Evolutionary conservation across 2,113 vertebrate genomes (phyloP).

Genomic region (Daubentonia madagascariensis): DNA sequence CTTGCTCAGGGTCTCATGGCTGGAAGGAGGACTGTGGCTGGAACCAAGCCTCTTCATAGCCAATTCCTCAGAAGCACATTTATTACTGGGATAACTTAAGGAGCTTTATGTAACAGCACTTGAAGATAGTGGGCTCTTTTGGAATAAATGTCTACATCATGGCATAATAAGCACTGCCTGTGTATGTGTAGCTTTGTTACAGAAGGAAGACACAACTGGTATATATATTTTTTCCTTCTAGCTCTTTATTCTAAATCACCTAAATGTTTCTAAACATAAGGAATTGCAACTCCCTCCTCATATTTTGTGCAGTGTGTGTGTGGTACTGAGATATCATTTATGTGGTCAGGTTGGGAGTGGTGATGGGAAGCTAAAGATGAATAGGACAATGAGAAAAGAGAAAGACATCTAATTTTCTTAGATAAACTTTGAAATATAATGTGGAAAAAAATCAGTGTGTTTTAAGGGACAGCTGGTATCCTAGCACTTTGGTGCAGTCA

Average conservation of each 20-base stretch:
- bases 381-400: neutral
- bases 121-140: constrained; percentile 21
- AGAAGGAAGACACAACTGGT: constrained; percentile 28
- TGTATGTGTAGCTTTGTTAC: neutral
- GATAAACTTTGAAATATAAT: neutral
- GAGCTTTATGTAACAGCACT: neutral
- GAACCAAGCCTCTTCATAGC: neutral
- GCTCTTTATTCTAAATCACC: constrained; percentile 43
- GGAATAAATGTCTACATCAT: neutral
- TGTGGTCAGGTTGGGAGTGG: neutral
- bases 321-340: neutral
- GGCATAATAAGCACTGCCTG: neutral
- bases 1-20: neutral
- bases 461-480: neutral
- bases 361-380: constrained; percentile 23
- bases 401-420: constrained; percentile 35
- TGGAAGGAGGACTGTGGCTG: neutral
- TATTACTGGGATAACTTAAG: neutral
- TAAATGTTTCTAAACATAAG: constrained; percentile 38
- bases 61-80: neutral
- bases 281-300: neutral
- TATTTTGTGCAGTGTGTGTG: neutral
- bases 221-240: neutral
- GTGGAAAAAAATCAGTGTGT: neutral
- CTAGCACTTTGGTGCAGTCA: neutral